phyloP scores from a whole-genome alignment of 2,797 vertebrate species.

The Antrozous pallidus region DNA sequence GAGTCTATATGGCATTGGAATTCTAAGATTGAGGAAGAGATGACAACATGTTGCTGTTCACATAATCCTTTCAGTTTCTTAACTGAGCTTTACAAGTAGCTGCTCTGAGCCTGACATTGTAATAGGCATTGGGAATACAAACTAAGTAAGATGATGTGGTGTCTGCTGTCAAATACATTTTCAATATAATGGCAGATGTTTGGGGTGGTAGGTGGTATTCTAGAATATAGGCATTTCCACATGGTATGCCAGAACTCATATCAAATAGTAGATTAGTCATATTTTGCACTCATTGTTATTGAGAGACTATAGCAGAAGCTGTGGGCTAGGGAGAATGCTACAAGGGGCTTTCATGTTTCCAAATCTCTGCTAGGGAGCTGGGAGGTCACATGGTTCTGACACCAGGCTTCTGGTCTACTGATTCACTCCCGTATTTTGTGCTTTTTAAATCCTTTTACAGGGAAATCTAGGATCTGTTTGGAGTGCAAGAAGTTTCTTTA shows the following conservation, averaged over 20 bases:
- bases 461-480: constrained; percentile 34
- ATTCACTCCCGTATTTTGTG: not conserved
- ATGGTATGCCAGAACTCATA: not conserved
- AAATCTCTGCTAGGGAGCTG: not conserved
- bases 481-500: constrained; percentile 32
- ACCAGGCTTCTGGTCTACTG: not conserved
- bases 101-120: not conserved
- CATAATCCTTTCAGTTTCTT: not conserved
- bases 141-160: not conserved
- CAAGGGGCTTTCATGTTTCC: not conserved
- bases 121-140: not conserved
- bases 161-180: not conserved
- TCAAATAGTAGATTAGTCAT: not conserved
- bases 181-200: not conserved
- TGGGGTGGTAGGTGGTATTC: not conserved
- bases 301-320: not conserved
- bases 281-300: not conserved
- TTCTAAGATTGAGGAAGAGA: not conserved
- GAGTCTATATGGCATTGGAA: not conserved
- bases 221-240: not conserved
- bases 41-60: not conserved
- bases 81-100: constrained; percentile 20
- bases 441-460: constrained; percentile 1
- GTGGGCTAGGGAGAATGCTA: not conserved
- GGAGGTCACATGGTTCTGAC: not conserved